These are phyloP conservation scores for Hoplodrina blanda DNA, from an alignment of 2,888 invertebrate genomes.

Conservation along the genomic window DNA sequence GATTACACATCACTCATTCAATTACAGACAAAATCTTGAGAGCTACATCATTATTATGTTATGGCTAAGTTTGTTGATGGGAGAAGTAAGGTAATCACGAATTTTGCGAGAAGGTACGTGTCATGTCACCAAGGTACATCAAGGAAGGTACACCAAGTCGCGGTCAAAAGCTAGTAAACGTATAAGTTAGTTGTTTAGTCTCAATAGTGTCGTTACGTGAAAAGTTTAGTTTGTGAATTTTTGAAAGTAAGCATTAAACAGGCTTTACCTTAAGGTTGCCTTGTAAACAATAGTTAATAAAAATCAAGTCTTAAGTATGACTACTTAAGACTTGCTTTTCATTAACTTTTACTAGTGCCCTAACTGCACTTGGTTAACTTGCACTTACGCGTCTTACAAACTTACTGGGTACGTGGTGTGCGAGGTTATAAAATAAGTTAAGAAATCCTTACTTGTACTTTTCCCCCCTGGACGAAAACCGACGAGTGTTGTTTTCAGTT, in stretches of 20 bases:
- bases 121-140: too few relatives aligned
- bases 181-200: not conserved
- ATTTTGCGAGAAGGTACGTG: too few relatives aligned
- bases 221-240: conserved; percentile 14
- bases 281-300: conserved; percentile 23
- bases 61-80: too few relatives aligned
- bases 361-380: conserved; percentile 31
- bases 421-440: not conserved
- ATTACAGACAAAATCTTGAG: too few relatives aligned
- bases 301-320: conserved; percentile 25
- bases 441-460: not conserved
- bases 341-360: too few relatives aligned
- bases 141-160: too few relatives aligned
- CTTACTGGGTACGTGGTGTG: not conserved
- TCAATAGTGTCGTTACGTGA: not conserved
- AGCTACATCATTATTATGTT: too few relatives aligned
- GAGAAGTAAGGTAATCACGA: too few relatives aligned
- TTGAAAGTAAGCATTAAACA: conserved; percentile 18
- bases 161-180: too few relatives aligned
- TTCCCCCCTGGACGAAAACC: not conserved
- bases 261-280: conserved; percentile 14
- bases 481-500: too few relatives aligned
- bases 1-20: too few relatives aligned
- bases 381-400: conserved; percentile 2
- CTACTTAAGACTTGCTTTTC: too few relatives aligned